Percentiles rank a stretch among this genome's conserved stretches.
Evolutionary conservation across 2,797 vertebrate species (phyloP).

Genomic region (Danio tinwini): DNA sequence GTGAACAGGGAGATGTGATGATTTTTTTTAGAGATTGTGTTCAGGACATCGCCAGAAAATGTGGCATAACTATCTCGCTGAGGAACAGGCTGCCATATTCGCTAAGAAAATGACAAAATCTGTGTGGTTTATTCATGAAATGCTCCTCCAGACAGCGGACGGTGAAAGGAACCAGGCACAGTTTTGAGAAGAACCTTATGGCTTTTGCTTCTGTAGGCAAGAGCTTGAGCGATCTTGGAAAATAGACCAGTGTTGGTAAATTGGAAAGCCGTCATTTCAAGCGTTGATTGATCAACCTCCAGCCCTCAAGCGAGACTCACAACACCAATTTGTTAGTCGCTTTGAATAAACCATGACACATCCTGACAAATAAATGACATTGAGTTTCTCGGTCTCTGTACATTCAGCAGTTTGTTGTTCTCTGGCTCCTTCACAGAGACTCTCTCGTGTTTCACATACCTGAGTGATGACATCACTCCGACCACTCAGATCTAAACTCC

Average conservation of each 20-base stretch:
- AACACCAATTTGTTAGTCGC: background rate
- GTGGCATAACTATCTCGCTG: conserved; percentile 6
- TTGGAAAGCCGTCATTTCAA: background rate
- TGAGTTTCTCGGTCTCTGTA: background rate
- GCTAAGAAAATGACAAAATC: background rate
- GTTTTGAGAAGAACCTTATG: background rate
- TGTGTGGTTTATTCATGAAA: conserved; percentile 14
- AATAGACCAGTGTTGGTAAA: background rate
- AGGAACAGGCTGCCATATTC: background rate
- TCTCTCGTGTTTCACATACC: conserved; percentile 37
- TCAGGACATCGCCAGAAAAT: background rate
- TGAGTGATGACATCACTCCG: conserved; percentile 41
- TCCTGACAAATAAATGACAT: background rate
- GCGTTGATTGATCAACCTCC: background rate
- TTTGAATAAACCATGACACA: background rate
- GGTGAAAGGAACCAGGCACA: background rate
- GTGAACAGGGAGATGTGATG: conserved; percentile 12
- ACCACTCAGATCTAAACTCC: conserved; percentile 20
- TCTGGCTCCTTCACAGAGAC: background rate
- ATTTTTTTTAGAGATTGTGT: background rate
- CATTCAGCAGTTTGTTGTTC: conserved; percentile 22
- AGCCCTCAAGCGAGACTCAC: background rate
- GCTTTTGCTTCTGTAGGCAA: background rate
- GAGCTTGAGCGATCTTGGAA: background rate
- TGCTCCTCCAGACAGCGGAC: background rate